A percentile compares a stretch with the other conserved stretches of the same genome.
Evolutionary conservation across 2,888 invertebrate species (phyloP).

Genomic region (Macrophya annulata): DNA sequence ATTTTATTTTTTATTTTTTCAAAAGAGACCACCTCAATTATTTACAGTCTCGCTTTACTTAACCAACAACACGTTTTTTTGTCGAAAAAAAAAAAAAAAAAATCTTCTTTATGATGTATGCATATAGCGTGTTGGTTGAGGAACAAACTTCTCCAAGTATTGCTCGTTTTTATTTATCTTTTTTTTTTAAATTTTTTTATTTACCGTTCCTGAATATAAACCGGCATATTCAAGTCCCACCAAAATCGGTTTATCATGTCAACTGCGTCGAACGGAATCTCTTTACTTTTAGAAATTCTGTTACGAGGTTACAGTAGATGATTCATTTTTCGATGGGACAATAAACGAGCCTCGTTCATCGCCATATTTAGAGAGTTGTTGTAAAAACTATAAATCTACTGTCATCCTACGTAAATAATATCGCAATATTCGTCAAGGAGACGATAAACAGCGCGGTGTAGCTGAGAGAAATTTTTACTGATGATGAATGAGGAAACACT

Average conservation of each 20-base stretch:
- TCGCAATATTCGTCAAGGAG: conserved; percentile 60
- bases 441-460: conserved; percentile 64
- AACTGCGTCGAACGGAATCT: neutral
- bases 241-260: neutral
- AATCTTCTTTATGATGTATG: neutral
- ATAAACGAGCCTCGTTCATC: neutral
- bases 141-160: neutral
- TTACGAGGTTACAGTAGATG: neutral
- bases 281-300: neutral
- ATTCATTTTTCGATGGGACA: neutral
- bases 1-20: neutral
- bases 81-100: neutral
- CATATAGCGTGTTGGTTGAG: neutral
- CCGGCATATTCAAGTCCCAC: neutral
- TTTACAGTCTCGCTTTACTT: conserved; percentile 46
- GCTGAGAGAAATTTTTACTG: conserved; percentile 61
- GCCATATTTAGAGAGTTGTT: conserved; percentile 27
- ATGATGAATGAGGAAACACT: conserved; percentile 70
- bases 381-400: neutral
- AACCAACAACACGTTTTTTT: neutral
- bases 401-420: conserved; percentile 73
- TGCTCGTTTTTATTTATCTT: neutral
- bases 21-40: conserved; percentile 46
- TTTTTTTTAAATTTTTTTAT: too few relatives aligned
- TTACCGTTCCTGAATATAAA: neutral